These are phyloP conservation scores for Trogon surrucura DNA, from an alignment of 2,113 vertebrate genomes.

Conservation along the genomic window DNA sequence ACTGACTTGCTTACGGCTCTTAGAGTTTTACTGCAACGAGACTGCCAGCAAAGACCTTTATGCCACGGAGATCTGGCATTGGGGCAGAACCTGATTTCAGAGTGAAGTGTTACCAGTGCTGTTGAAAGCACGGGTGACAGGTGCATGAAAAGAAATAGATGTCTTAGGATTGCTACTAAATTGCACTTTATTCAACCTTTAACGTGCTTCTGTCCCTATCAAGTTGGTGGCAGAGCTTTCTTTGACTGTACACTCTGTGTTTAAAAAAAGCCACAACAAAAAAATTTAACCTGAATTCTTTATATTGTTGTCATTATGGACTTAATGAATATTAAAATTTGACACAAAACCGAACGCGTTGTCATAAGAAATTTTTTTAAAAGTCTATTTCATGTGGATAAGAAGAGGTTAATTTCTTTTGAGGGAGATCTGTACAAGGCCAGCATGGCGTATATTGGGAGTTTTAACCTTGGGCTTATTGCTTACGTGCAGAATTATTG, in stretches of 20 bases:
- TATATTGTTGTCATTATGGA: neutral
- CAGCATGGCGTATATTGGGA: neutral
- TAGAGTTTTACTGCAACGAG: neutral
- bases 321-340: conserved; percentile 32
- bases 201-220: neutral
- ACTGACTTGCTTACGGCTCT: neutral
- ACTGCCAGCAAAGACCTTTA: neutral
- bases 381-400: neutral
- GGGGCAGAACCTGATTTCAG: neutral
- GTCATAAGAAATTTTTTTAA: neutral
- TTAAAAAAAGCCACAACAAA: neutral
- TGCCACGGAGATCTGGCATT: neutral
- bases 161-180: neutral
- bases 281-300: neutral
- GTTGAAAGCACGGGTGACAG: neutral
- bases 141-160: neutral
- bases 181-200: conserved; percentile 35
- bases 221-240: neutral
- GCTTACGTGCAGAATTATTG: accelerated
- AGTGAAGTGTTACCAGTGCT: neutral
- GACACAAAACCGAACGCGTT: neutral
- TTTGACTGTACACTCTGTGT: neutral
- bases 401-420: neutral
- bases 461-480: neutral
- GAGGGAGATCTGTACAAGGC: neutral